Conservation (phyloP, 2,888 invertebrate genomes). For the Synanthedon formicaeformis region DNA sequence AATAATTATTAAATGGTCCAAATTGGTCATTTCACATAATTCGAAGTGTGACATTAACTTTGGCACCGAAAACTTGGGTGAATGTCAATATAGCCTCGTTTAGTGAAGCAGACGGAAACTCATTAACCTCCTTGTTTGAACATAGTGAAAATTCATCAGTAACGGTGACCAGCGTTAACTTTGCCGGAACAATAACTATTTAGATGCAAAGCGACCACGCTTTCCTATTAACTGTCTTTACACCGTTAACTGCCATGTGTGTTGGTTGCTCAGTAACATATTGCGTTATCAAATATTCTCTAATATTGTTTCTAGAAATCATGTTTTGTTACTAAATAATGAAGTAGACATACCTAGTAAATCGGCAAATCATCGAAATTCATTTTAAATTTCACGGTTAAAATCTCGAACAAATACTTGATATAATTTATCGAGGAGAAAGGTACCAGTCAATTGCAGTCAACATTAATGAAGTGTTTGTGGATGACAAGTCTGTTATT, state of each 20-base stretch:
- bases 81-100: not conserved
- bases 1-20: no score
- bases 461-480: conserved; percentile 17
- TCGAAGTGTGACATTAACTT: no score
- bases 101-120: conserved; percentile 3
- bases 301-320: no score
- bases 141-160: conserved; percentile 12
- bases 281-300: no score
- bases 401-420: no score
- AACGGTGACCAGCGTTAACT: conserved; percentile 8
- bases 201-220: not conserved
- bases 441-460: conserved; percentile 11
- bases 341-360: no score
- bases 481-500: conserved; percentile 10
- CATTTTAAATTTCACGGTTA: no score
- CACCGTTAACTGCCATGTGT: not conserved
- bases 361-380: no score
- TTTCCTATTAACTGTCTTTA: not conserved
- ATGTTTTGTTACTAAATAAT: no score
- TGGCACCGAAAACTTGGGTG: not conserved
- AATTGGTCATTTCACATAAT: no score
- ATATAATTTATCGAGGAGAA: conserved; percentile 4
- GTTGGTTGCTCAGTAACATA: no score
- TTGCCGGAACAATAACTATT: not conserved
- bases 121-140: conserved; percentile 15